Evolutionary conservation across 2,113 vertebrate genomes (phyloP).

Genomic region (Pedionomus torquatus): DNA sequence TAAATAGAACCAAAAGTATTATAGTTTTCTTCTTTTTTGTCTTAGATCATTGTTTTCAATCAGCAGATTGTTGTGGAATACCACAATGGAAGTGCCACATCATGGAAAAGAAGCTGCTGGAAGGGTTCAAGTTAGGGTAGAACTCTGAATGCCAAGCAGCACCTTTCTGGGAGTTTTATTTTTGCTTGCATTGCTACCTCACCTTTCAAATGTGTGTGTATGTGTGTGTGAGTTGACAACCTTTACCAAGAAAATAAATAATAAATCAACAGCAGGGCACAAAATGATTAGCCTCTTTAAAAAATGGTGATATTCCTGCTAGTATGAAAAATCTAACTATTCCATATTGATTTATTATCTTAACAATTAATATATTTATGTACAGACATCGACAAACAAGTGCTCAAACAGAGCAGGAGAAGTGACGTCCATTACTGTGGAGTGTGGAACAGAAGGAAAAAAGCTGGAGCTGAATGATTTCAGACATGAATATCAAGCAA

Average conservation of each 20-base stretch:
- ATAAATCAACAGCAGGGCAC: neutral
- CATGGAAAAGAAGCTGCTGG: neutral
- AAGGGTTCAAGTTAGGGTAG: neutral
- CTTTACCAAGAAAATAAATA: neutral
- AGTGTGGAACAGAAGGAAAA: neutral
- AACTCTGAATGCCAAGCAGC: neutral
- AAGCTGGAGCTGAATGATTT: neutral
- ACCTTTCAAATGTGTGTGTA: neutral
- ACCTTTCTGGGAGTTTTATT: neutral
- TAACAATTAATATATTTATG: neutral
- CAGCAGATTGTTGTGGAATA: neutral
- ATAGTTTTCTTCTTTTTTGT: neutral
- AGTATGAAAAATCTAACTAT: neutral
- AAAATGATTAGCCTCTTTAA: neutral
- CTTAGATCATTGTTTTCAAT: neutral
- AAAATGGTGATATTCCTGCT: neutral
- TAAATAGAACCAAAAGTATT: neutral
- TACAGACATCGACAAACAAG: neutral
- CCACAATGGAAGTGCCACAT: neutral
- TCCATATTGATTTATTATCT: neutral
- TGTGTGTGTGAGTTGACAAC: neutral
- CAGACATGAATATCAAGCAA: neutral
- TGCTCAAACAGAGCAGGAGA: neutral
- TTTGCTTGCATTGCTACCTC: neutral
- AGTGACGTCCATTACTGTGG: neutral